Evolutionary conservation across 2,797 vertebrate species (phyloP).

Genomic region (Coregonus suidteri): DNA sequence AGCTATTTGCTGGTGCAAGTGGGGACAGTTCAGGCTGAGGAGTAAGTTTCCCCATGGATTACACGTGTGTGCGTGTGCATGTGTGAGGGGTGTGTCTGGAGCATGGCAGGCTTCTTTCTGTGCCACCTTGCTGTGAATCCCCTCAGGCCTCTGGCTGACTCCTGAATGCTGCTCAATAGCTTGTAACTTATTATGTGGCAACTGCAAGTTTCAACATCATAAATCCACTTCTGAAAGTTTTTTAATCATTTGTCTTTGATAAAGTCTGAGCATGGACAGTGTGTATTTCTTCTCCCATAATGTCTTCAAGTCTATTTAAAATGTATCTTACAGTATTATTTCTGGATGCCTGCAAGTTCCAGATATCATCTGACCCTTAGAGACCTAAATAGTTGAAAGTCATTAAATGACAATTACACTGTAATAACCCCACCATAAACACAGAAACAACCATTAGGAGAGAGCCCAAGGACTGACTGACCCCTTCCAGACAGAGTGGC

Average conservation of each 20-base stretch:
- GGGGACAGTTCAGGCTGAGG: too few relatives aligned
- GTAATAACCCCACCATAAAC: neutral
- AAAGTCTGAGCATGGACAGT: too few relatives aligned
- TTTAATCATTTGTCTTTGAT: too few relatives aligned
- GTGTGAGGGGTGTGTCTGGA: neutral
- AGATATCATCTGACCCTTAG: neutral
- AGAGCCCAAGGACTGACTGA: neutral
- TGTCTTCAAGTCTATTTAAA: neutral
- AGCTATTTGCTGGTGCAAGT: too few relatives aligned
- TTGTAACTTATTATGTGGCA: too few relatives aligned
- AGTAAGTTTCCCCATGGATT: too few relatives aligned
- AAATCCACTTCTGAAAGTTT: too few relatives aligned
- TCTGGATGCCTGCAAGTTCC: neutral
- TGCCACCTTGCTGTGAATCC: too few relatives aligned
- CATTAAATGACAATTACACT: neutral
- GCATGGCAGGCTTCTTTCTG: neutral
- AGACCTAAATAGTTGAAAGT: neutral
- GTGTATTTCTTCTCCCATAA: neutral
- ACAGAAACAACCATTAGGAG: neutral
- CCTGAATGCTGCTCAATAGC: too few relatives aligned
- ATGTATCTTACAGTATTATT: neutral
- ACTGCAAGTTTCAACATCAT: too few relatives aligned
- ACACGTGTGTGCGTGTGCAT: neutral
- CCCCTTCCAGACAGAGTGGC: neutral
- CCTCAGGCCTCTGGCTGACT: too few relatives aligned